phyloP scores from a whole-genome alignment of 53 echinoderm and acorn worm genomes.

The Antedon mediterranea region DNA sequence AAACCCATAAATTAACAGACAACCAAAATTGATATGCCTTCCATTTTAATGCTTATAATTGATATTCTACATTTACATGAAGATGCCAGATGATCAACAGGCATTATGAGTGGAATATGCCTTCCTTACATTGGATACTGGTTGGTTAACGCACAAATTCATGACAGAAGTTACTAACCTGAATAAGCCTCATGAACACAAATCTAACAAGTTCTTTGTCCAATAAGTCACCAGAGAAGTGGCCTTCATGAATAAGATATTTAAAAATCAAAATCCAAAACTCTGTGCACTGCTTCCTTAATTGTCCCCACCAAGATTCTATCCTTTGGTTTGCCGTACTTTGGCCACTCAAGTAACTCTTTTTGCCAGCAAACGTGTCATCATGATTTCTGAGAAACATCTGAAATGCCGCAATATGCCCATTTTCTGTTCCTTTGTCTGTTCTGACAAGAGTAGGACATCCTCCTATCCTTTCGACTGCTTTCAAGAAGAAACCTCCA shows the following conservation, averaged over 20 bases:
- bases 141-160: too few relatives aligned
- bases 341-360: slow-evolving; percentile 7
- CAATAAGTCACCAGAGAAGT: neutral
- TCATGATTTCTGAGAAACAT: slow-evolving; percentile 13
- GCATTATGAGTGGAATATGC: too few relatives aligned
- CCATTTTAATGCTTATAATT: too few relatives aligned
- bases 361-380: slow-evolving; percentile 2
- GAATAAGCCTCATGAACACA: neutral
- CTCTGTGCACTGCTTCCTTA: slow-evolving; percentile 22
- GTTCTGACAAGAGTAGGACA: neutral
- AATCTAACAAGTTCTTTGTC: neutral
- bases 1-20: too few relatives aligned
- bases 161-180: too few relatives aligned
- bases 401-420: neutral
- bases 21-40: too few relatives aligned
- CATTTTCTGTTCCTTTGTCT: slow-evolving; percentile 8
- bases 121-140: too few relatives aligned
- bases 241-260: slow-evolving; percentile 18
- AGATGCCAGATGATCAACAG: too few relatives aligned
- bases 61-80: too few relatives aligned
- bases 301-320: slow-evolving; percentile 21
- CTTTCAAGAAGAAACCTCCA: slow-evolving; percentile 5
- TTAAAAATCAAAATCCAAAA: slow-evolving; percentile 29
- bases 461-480: neutral
- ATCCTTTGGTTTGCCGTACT: slow-evolving; percentile 7